phyloP scores from a whole-genome alignment of 2,797 vertebrate genomes.

The Typhlichthys subterraneus region DNA sequence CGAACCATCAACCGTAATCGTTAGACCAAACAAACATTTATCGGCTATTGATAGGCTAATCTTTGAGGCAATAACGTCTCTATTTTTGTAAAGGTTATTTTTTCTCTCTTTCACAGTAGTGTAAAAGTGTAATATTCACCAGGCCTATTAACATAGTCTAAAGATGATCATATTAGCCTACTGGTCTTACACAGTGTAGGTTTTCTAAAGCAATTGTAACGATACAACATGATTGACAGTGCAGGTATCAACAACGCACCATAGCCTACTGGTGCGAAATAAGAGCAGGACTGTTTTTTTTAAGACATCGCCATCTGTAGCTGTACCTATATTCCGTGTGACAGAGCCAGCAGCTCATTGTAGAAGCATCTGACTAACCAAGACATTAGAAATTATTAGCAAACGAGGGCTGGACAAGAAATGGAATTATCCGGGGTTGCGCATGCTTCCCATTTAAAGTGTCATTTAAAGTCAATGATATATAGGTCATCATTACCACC shows the following conservation, averaged over 20 bases:
- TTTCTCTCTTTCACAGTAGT: neutral
- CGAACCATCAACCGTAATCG: neutral
- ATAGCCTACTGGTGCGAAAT: constrained; percentile 44
- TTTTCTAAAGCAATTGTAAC: neutral
- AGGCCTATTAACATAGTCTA: too few species aligned
- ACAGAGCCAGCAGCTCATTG: constrained; percentile 48
- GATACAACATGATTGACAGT: neutral
- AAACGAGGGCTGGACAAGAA: constrained; percentile 25
- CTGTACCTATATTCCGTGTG: constrained; percentile 34
- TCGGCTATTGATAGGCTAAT: neutral
- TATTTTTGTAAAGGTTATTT: neutral
- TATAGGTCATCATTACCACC: constrained; percentile 5
- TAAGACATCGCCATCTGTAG: constrained; percentile 51
- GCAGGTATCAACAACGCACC: neutral
- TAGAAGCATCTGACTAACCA: constrained; percentile 44
- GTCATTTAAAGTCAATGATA: constrained; percentile 11
- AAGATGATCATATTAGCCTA: too few species aligned
- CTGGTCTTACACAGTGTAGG: neutral
- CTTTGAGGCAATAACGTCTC: neutral
- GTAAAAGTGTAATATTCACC: too few species aligned
- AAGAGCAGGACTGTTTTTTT: constrained; percentile 6
- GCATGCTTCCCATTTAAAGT: constrained; percentile 27
- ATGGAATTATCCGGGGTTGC: constrained; percentile 42
- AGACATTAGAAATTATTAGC: constrained; percentile 46
- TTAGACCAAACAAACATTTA: neutral